Evolutionary conservation across 1,140 invertebrate genomes (phyloP).

Genomic region (Cydia amplana): DNA sequence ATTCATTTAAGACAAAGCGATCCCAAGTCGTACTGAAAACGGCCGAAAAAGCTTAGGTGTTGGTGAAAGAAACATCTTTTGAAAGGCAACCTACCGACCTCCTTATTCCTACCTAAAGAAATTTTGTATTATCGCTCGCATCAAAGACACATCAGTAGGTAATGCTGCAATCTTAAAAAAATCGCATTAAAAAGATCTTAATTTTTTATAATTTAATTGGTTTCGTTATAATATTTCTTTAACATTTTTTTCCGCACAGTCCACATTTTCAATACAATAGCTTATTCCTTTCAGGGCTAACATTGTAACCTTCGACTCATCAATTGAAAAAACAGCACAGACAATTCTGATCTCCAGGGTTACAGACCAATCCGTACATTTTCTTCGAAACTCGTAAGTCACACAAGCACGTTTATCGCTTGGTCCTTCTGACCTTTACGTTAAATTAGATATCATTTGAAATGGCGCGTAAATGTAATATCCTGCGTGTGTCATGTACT

Average conservation of each 20-base stretch:
- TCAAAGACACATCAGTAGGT: too few relatives aligned
- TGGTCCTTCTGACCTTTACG: conserved; percentile 23
- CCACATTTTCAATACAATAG: conserved; percentile 8
- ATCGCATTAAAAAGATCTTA: too few relatives aligned
- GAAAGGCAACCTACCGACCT: too few relatives aligned
- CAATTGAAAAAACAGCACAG: neutral
- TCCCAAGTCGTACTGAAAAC: too few relatives aligned
- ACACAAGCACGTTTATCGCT: conserved; percentile 6
- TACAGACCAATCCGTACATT: neutral
- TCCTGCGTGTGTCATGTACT: conserved; percentile 28
- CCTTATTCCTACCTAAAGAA: too few relatives aligned
- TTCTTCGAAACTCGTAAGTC: neutral
- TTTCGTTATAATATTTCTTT: neutral
- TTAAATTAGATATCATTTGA: conserved; percentile 32
- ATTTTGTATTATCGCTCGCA: too few relatives aligned
- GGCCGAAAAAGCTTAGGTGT: too few relatives aligned
- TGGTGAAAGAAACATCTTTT: too few relatives aligned
- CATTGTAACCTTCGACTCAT: neutral
- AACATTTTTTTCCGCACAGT: neutral
- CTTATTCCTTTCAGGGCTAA: neutral
- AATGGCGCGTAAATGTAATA: conserved; percentile 32
- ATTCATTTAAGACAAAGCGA: too few relatives aligned
- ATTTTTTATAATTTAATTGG: too few relatives aligned
- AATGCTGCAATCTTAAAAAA: too few relatives aligned
- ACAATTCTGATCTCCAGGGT: neutral